phyloP scores from a whole-genome alignment of 2,888 invertebrate species.

The Scaptomyza polygonia region DNA sequence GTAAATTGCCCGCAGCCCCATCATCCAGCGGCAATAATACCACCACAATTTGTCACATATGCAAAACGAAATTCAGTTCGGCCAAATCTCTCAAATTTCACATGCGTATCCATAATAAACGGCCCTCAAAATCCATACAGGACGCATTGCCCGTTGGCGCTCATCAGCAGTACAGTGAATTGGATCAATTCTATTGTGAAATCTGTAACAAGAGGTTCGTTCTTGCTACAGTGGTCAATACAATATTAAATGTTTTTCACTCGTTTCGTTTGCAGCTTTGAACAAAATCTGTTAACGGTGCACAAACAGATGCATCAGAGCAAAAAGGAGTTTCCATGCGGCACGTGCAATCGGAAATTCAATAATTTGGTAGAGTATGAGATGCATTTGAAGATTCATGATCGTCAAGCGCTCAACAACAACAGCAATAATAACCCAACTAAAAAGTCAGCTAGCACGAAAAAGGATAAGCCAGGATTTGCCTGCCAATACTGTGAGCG shows the following conservation, averaged over 20 bases:
- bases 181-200: slow-evolving; percentile 85
- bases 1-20: slow-evolving; percentile 18
- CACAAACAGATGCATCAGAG: slow-evolving; percentile 89
- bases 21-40: slow-evolving; percentile 5
- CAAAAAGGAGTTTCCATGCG: slow-evolving; percentile 86
- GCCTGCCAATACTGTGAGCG: slow-evolving; percentile 90
- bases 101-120: slow-evolving; percentile 90
- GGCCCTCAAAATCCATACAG: slow-evolving; percentile 85
- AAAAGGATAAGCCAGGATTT: slow-evolving; percentile 83
- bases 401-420: slow-evolving; percentile 36
- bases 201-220: slow-evolving; percentile 85
- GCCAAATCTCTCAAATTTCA: slow-evolving; percentile 88
- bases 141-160: slow-evolving; percentile 81
- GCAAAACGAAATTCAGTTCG: slow-evolving; percentile 88
- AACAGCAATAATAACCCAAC: slow-evolving; percentile 9
- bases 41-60: slow-evolving; percentile 86
- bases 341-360: slow-evolving; percentile 90
- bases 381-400: slow-evolving; percentile 91
- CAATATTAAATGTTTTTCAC: not conserved
- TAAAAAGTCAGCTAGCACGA: slow-evolving; percentile 14
- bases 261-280: slow-evolving; percentile 65
- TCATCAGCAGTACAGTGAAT: slow-evolving; percentile 77
- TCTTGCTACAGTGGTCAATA: not conserved
- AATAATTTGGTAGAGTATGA: slow-evolving; percentile 87
- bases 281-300: slow-evolving; percentile 82